Evolutionary conservation across 1,140 invertebrate genomes (phyloP).

Genomic region (Vanessa atalanta): DNA sequence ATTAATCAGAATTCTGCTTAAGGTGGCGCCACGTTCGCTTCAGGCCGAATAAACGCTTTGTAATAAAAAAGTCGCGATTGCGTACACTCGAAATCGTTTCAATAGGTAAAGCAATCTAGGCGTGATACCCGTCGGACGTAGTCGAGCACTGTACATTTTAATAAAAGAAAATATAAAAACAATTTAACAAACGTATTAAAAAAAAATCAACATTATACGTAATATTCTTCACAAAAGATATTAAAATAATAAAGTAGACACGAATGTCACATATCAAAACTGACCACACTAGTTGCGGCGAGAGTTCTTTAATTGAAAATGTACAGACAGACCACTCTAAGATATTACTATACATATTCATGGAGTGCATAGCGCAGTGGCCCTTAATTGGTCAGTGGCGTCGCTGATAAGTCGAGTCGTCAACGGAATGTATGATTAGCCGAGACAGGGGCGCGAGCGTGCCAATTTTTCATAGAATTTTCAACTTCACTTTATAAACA

Average conservation of each 20-base stretch:
- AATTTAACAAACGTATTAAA: neutral
- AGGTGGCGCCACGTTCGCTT: too few species aligned
- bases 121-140: too few species aligned
- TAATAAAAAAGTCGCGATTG: too few species aligned
- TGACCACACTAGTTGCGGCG: slow-evolving; percentile 6
- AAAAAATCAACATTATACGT: neutral
- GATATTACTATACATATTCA: slow-evolving; percentile 32
- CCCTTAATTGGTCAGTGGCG: slow-evolving; percentile 43
- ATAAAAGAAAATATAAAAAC: too few species aligned
- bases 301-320: slow-evolving; percentile 15
- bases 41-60: too few species aligned
- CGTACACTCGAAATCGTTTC: too few species aligned
- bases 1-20: too few species aligned
- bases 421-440: slow-evolving; percentile 32
- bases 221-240: neutral
- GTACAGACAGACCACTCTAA: slow-evolving; percentile 9
- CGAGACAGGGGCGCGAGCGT: slow-evolving; percentile 28
- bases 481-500: too few species aligned
- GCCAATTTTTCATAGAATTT: neutral
- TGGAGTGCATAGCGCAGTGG: slow-evolving; percentile 27
- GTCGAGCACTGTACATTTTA: too few species aligned
- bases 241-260: neutral
- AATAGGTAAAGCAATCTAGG: too few species aligned
- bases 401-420: slow-evolving; percentile 44
- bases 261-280: neutral